Conservation (phyloP, 2,797 vertebrate genomes). For the Oreochromis mossambicus region DNA sequence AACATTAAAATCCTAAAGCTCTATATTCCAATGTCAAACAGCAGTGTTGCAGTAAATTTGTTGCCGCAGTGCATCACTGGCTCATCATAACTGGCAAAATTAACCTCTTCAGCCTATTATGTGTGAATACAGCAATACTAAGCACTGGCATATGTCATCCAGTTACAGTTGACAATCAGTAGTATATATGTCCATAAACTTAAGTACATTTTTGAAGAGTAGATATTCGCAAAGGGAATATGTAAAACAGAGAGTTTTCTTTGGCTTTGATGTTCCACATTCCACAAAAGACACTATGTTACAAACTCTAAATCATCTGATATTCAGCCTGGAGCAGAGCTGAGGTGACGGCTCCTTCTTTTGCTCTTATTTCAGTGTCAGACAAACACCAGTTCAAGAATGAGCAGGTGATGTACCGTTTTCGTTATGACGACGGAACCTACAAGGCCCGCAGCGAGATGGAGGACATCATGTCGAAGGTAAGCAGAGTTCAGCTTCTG, state of each 20-base stretch:
- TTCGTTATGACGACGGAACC: conserved; percentile 97
- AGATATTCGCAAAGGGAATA: background rate
- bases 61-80: background rate
- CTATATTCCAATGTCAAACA: background rate
- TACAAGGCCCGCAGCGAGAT: conserved; percentile 97
- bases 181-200: background rate
- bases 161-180: background rate
- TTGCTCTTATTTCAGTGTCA: conserved; percentile 80
- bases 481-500: conserved; percentile 34
- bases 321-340: background rate
- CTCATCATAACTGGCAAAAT: background rate
- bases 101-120: background rate
- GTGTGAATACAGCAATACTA: background rate
- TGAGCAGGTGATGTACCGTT: conserved; percentile 96
- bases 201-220: background rate
- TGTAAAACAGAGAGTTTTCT: background rate
- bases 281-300: background rate
- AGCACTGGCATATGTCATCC: background rate
- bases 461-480: conserved; percentile 98
- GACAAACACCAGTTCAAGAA: conserved; percentile 99
- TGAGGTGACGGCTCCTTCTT: conserved; percentile 1
- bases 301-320: background rate
- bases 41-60: background rate
- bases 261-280: background rate
- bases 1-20: background rate